Evolutionary conservation across 2,797 vertebrate genomes (phyloP).

Genomic region (Falco rusticolus): DNA sequence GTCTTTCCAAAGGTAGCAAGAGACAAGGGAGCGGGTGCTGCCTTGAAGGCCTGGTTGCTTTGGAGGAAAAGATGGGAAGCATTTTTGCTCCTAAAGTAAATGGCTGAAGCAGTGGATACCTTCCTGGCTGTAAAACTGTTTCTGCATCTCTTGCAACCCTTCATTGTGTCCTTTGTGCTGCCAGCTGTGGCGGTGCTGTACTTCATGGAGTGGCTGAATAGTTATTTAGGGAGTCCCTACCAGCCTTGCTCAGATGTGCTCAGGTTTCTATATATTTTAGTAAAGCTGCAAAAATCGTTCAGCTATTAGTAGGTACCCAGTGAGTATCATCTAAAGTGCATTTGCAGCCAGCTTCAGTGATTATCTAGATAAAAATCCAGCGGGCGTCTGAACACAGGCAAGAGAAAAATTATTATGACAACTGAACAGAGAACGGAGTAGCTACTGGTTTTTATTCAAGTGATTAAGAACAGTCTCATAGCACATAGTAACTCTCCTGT

Average conservation of each 20-base stretch:
- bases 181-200: background rate
- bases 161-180: background rate
- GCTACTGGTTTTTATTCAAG: background rate
- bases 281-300: background rate
- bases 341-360: background rate
- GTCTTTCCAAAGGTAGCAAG: background rate
- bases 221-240: background rate
- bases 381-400: background rate
- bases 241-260: background rate
- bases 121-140: background rate
- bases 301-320: background rate
- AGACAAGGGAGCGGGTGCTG: background rate
- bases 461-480: background rate
- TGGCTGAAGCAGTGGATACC: background rate
- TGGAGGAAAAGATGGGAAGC: background rate
- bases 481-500: background rate
- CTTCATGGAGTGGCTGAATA: background rate
- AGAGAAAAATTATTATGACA: background rate
- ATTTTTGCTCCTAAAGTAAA: background rate
- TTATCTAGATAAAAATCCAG: background rate
- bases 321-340: background rate
- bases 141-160: background rate
- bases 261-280: background rate
- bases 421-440: background rate
- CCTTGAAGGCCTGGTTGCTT: background rate